Evolutionary conservation across 2,888 invertebrate genomes (phyloP).

Genomic region (Euplagia quadripunctaria): DNA sequence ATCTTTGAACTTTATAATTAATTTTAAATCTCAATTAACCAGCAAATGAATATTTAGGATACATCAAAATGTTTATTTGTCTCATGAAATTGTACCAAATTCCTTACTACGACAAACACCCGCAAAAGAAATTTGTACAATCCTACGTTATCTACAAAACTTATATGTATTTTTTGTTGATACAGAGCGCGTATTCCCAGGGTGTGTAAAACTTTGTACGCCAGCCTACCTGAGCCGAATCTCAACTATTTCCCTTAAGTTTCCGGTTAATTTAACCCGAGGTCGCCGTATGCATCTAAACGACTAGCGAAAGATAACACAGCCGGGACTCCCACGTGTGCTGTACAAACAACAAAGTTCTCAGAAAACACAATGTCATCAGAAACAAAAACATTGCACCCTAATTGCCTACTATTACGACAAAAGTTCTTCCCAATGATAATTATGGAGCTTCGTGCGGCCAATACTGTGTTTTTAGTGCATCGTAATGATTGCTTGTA

Average conservation of each 20-base stretch:
- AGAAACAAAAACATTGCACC: conserved; percentile 75
- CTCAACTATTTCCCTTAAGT: conserved; percentile 81
- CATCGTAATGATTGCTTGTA: conserved; percentile 44
- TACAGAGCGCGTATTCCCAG: conserved; percentile 27
- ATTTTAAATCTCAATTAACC: not conserved
- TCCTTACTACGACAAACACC: not conserved
- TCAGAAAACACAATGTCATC: conserved; percentile 81
- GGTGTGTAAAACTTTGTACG: conserved; percentile 54
- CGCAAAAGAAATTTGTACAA: conserved; percentile 4
- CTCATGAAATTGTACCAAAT: not conserved
- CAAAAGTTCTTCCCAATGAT: conserved; percentile 65
- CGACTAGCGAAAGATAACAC: conserved; percentile 58
- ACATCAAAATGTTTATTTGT: not conserved
- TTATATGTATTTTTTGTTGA: conserved; percentile 19
- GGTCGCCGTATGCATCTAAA: conserved; percentile 79
- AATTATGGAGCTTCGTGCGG: conserved; percentile 56
- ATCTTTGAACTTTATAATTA: not conserved
- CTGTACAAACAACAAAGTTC: conserved; percentile 75
- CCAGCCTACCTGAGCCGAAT: conserved; percentile 75
- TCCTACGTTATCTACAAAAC: not conserved
- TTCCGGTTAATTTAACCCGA: conserved; percentile 85
- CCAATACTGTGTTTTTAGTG: conserved; percentile 47
- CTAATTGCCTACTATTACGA: conserved; percentile 75
- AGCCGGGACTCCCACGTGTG: conserved; percentile 78
- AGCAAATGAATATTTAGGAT: not conserved